Conservation (phyloP, 1,140 invertebrate genomes). For the Heliconius hewitsoni region DNA sequence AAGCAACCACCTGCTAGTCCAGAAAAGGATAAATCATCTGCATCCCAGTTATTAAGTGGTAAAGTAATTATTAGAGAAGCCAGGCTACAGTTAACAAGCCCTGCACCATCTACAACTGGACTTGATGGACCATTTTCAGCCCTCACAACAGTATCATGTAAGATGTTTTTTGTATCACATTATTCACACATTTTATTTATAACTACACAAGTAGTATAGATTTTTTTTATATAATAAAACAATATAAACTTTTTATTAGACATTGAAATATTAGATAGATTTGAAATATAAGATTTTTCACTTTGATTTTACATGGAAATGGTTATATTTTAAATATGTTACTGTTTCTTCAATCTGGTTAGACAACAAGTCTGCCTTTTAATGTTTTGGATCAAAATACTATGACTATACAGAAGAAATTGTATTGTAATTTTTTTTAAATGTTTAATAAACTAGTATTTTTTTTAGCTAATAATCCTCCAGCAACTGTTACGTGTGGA, state of each 20-base stretch:
- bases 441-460: background rate
- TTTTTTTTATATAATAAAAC: too few relatives aligned
- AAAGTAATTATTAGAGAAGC: conserved; percentile 88
- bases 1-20: conserved; percentile 60
- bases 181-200: too few relatives aligned
- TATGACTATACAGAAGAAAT: background rate
- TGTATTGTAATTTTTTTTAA: background rate
- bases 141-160: conserved; percentile 67
- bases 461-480: conserved; percentile 77
- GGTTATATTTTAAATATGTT: too few relatives aligned
- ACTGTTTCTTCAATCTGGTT: too few relatives aligned
- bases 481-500: conserved; percentile 87
- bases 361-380: too few relatives aligned
- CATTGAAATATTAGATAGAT: too few relatives aligned
- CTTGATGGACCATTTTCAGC: conserved; percentile 86
- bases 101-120: conserved; percentile 75
- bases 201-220: too few relatives aligned
- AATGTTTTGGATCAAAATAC: too few relatives aligned
- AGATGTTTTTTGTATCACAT: conserved; percentile 40
- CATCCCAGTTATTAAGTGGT: conserved; percentile 82
- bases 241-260: too few relatives aligned
- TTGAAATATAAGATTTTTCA: too few relatives aligned
- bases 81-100: conserved; percentile 84
- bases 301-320: too few relatives aligned
- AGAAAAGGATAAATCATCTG: conserved; percentile 78